Evolutionary conservation across 1,140 invertebrate species (phyloP).

Genomic region (Calliopsis andreniformis): DNA sequence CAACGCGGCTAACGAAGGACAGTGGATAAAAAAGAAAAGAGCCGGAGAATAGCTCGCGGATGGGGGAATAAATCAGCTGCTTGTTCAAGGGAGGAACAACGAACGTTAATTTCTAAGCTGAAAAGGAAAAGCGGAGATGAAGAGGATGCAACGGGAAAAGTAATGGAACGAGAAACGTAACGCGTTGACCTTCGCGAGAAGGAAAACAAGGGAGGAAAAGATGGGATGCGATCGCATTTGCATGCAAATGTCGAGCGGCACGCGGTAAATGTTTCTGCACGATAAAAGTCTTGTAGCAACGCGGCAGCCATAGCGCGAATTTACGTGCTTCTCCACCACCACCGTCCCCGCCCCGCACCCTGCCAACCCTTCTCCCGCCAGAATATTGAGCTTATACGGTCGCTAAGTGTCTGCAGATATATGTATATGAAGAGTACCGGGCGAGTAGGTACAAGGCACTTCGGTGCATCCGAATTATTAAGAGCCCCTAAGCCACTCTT

Average conservation of each 20-base stretch:
- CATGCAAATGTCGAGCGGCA: conserved; percentile 68
- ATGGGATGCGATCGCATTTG: conserved; percentile 69
- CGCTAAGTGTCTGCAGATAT: conserved; percentile 50
- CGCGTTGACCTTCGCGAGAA: conserved; percentile 41
- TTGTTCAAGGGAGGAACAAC: neutral
- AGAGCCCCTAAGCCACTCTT: conserved; percentile 74
- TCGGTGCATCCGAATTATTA: conserved; percentile 73
- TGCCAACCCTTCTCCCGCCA: neutral
- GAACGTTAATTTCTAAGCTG: conserved; percentile 10
- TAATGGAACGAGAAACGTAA: conserved; percentile 32
- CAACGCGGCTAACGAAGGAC: neutral
- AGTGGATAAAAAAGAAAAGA: too few species aligned
- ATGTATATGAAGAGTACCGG: conserved; percentile 24
- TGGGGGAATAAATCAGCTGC: neutral
- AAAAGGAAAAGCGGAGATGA: neutral
- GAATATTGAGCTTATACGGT: conserved; percentile 41
- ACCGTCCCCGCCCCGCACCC: too few species aligned
- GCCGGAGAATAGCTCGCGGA: too few species aligned
- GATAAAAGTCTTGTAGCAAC: conserved; percentile 72
- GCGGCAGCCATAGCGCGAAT: conserved; percentile 65
- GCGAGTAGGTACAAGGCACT: conserved; percentile 65
- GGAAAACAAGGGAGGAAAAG: conserved; percentile 50
- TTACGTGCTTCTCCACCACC: conserved; percentile 62
- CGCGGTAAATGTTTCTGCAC: conserved; percentile 73
- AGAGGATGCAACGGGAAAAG: conserved; percentile 7